These are phyloP conservation scores for Aphidius gifuensis DNA, from an alignment of 1,140 invertebrate genomes.

Conservation along the genomic window DNA sequence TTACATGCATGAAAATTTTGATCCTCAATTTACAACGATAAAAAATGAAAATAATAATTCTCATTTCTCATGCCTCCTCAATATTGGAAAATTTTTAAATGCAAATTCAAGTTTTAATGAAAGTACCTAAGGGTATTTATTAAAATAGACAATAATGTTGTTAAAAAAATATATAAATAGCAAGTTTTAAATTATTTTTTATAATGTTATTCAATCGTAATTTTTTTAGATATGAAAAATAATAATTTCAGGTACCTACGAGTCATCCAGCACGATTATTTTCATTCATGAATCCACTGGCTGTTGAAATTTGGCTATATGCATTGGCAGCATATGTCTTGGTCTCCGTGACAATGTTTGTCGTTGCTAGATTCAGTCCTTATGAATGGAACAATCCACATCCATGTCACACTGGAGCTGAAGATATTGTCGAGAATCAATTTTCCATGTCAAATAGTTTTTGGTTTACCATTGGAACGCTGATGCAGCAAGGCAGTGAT, in stretches of 20 bases:
- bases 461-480: constrained; percentile 78
- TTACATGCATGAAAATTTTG: no score
- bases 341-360: constrained; percentile 79
- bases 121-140: no score
- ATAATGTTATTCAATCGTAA: neutral
- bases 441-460: constrained; percentile 72
- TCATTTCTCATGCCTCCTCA: no score
- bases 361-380: constrained; percentile 76
- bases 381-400: constrained; percentile 80
- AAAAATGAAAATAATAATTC: no score
- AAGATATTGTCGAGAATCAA: constrained; percentile 62
- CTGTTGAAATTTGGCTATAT: constrained; percentile 80
- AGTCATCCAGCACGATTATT: constrained; percentile 74
- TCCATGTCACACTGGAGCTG: constrained; percentile 63
- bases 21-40: no score
- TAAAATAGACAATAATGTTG: no score
- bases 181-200: neutral
- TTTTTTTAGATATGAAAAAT: neutral
- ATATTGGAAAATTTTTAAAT: no score
- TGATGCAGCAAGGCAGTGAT: constrained; percentile 81
- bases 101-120: no score
- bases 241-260: constrained; percentile 60
- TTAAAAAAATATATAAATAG: neutral
- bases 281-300: constrained; percentile 84
- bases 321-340: constrained; percentile 74